phyloP scores from a whole-genome alignment of 37 sponge, comb jelly and placozoan genomes.

The Tethya wilhelma region DNA sequence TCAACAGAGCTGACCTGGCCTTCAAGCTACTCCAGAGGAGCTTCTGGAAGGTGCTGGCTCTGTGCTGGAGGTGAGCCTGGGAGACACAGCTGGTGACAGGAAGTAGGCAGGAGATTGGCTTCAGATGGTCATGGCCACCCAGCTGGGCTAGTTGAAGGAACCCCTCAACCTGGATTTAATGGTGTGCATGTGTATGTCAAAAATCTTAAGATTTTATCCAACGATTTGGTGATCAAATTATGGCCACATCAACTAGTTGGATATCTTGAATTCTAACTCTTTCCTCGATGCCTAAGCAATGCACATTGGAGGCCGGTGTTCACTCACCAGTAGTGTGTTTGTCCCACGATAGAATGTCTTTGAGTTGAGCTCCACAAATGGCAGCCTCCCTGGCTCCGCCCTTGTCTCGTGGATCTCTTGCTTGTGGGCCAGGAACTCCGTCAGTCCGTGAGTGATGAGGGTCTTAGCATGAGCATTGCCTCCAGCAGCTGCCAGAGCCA shows the following conservation, averaged over 20 bases:
- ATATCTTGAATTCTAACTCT: too few species aligned
- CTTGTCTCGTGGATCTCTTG: conserved; percentile 28
- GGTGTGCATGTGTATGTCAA: not conserved
- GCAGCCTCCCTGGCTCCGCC: not conserved
- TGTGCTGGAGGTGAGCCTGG: conserved; percentile 32
- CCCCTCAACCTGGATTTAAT: conserved; percentile 35
- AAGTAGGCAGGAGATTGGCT: conserved; percentile 31
- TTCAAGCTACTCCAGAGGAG: conserved; percentile 58
- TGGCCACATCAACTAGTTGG: not conserved
- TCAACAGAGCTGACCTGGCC: conserved; percentile 48
- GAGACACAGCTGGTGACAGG: conserved; percentile 33
- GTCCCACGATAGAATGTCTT: conserved; percentile 57
- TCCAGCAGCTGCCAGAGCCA: conserved; percentile 30
- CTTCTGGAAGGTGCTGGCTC: conserved; percentile 53
- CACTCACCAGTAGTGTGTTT: conserved; percentile 66
- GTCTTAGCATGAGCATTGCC: conserved; percentile 15
- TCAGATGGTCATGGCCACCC: conserved; percentile 55
- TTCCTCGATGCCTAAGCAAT: too few species aligned
- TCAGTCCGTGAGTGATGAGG: conserved; percentile 61
- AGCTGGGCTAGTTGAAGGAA: conserved; percentile 52
- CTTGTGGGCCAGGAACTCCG: conserved; percentile 36
- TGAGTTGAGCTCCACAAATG: conserved; percentile 18
- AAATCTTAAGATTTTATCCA: too few species aligned
- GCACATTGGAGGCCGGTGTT: too few species aligned
- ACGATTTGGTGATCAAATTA: not conserved